A percentile compares a stretch with the other conserved stretches of the same genome.
These are phyloP conservation scores for Gavia stellata DNA, from an alignment of 2,113 vertebrate species.

Conservation along the genomic window DNA sequence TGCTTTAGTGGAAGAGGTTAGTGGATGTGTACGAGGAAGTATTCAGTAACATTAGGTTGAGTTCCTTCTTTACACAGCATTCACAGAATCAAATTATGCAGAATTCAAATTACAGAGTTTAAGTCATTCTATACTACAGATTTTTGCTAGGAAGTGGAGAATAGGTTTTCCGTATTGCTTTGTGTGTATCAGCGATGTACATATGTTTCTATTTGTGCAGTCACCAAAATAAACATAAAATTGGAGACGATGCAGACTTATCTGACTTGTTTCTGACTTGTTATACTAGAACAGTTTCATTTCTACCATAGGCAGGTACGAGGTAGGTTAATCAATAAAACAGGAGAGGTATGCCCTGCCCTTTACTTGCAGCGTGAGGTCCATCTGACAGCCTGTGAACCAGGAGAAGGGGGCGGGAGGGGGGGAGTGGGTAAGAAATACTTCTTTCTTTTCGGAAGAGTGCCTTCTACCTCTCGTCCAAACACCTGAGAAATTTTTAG, in stretches of 20 bases:
- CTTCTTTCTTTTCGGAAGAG: background rate
- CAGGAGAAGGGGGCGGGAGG: background rate
- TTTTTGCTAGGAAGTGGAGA: background rate
- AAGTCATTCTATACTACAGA: background rate
- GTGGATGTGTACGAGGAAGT: background rate
- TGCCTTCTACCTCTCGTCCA: background rate
- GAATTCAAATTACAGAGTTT: background rate
- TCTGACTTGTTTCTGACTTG: background rate
- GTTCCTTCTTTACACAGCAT: background rate
- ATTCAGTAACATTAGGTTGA: background rate
- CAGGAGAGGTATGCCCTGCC: background rate
- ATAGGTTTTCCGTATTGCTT: background rate
- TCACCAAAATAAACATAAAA: background rate
- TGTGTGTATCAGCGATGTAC: background rate
- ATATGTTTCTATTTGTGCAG: background rate
- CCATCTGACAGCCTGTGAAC: background rate
- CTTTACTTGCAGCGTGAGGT: background rate
- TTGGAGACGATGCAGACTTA: background rate
- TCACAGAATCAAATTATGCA: background rate
- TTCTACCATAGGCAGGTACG: background rate
- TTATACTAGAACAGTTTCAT: background rate
- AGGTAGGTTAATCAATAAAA: background rate
- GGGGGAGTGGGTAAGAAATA: background rate
- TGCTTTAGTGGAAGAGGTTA: background rate
- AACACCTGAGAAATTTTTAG: background rate